Evolutionary conservation across 64 coral and sea anemone species (phyloP), one percentile per base, ranked within the genome.

Genomic region (Pachyseris speciosa): DNA sequence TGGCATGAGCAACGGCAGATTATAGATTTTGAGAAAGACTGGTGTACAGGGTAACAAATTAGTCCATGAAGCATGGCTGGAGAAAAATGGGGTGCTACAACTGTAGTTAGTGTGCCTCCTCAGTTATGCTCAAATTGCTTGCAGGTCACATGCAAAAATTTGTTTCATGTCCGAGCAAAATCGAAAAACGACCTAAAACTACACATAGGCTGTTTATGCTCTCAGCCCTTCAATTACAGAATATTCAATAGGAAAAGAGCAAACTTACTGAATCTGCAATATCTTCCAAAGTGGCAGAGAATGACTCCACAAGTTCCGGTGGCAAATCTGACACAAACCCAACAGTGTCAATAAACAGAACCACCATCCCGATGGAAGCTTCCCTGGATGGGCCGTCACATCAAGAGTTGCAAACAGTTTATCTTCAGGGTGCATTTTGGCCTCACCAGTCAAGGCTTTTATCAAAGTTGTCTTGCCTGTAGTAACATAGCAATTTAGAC

Each of bases 371-470:
- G 85, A 93, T n/a, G 97, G 90, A 1, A 99, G 94, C 29, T 99
- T 99, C n/a, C 97, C 94, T 7, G 81, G 76, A 52, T 99, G 97
- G 13, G 90, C 97, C 32, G 97, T 99, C 27, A 99, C 97, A 37
- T 99, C 97, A 37, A 99, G 97, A 76, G 97, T 99, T 27, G 97
- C 97, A 95, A 99, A 99, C 25, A 99, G 42, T 37, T 95, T 99
- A 83, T 99, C 64, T 63, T 99, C 97, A 16, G 97, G 97, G 8
- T 95, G 80, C 86, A 99, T 99, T 31, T 99, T 95, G 25, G 90
- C 58, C 43, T 99, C 97, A 37, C 80, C 89, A 44, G 97, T 99
- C 45, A 99, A 67, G 7, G 97, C 72, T 76, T 99, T 99, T 41
- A 99, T 99, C 31, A 99, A 61, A 2, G 97, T 95, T 43, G 97